Conservation (phyloP, 2,797 vertebrate genomes). For the Xiphophorus birchmanni region DNA sequence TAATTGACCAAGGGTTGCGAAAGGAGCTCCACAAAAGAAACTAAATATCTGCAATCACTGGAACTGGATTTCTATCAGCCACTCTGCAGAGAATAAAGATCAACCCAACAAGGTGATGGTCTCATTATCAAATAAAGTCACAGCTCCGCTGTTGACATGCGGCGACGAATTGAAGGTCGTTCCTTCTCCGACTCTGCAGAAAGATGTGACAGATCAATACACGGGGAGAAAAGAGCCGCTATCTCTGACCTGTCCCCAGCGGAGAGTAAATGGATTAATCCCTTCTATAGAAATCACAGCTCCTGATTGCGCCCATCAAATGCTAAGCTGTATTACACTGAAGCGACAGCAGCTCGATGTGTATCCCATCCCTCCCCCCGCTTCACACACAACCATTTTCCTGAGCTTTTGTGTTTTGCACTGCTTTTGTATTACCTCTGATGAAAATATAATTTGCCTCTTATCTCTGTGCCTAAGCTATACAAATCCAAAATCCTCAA, state of each 20-base stretch:
- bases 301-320: slow-evolving; percentile 94
- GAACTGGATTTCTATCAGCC: slow-evolving; percentile 53
- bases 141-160: slow-evolving; percentile 72
- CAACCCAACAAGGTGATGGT: slow-evolving; percentile 75
- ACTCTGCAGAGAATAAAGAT: slow-evolving; percentile 66
- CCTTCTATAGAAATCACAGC: slow-evolving; percentile 93
- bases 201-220: slow-evolving; percentile 93
- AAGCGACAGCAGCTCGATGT: slow-evolving; percentile 95
- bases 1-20: background rate
- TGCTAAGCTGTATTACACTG: slow-evolving; percentile 94
- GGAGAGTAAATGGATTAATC: slow-evolving; percentile 95
- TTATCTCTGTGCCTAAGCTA: slow-evolving; percentile 96
- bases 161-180: slow-evolving; percentile 79
- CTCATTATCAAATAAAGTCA: slow-evolving; percentile 82
- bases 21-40: slow-evolving; percentile 34
- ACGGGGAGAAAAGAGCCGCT: slow-evolving; percentile 80
- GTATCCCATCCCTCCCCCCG: slow-evolving; percentile 88
- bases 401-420: slow-evolving; percentile 88
- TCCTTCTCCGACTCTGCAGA: slow-evolving; percentile 80
- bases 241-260: slow-evolving; percentile 88
- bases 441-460: slow-evolving; percentile 99
- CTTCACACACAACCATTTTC: slow-evolving; percentile 75
- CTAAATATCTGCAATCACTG: slow-evolving; percentile 40
- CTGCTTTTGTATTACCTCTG: slow-evolving; percentile 93
- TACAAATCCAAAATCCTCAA: slow-evolving; percentile 95